Conservation (phyloP, 1,140 invertebrate species). For the Mamestra configurata region DNA sequence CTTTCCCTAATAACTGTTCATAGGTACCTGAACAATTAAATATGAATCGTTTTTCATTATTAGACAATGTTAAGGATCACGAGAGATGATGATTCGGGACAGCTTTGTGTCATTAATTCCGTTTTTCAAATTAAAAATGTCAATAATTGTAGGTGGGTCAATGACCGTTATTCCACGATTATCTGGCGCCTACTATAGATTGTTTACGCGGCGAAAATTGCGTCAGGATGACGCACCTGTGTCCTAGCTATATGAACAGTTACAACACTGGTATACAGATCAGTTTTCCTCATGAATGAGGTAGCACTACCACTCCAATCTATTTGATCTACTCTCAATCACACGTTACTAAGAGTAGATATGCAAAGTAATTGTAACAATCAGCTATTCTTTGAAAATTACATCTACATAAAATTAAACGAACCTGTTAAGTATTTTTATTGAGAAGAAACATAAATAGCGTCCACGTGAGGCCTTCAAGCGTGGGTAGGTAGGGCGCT, state of each 20-base stretch:
- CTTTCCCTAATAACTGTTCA: too few species aligned
- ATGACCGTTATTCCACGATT: too few species aligned
- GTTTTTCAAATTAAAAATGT: too few species aligned
- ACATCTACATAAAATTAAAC: not conserved
- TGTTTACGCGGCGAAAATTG: conserved; percentile 14
- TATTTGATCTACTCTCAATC: not conserved
- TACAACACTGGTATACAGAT: conserved; percentile 2
- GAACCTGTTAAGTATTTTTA: not conserved
- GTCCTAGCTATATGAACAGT: conserved; percentile 11
- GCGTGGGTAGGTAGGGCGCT: conserved; percentile 32
- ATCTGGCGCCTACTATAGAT: too few species aligned
- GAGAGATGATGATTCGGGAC: too few species aligned
- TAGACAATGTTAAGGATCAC: too few species aligned
- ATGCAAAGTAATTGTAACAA: not conserved
- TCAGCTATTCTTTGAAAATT: not conserved
- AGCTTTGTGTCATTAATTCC: too few species aligned
- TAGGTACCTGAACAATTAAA: too few species aligned
- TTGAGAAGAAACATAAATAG: conserved; percentile 7
- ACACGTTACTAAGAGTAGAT: not conserved
- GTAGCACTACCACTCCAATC: not conserved
- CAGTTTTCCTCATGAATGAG: conserved; percentile 32
- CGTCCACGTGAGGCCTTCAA: not conserved
- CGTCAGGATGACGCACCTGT: conserved; percentile 42
- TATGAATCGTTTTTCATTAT: too few species aligned
- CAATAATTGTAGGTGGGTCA: too few species aligned